Evolutionary conservation across 2,888 invertebrate species (phyloP), one percentile per base, ranked within the genome.

Genomic region (Drosophila niveifrons): DNA sequence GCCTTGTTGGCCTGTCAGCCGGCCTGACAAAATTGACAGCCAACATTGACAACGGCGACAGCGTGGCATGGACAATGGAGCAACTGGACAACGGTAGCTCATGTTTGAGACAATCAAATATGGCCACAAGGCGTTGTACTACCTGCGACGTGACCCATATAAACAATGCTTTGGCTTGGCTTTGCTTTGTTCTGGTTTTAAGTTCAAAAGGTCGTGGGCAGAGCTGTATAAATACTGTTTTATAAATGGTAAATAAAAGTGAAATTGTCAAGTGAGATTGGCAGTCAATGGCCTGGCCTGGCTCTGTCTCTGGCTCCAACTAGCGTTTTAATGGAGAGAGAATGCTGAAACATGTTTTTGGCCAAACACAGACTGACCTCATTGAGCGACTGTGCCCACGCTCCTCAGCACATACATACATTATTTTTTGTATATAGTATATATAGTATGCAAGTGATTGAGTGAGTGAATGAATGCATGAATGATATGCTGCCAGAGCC

Each of bases 1-100:
- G 67, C 72, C 83, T 88, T 84, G 87, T 89, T 57, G 66, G 87
- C 84, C 84, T 89, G 84, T 87, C 87, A 84, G 52, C 39, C 69
- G 50, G 70, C 72, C 87, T 87, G 84, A 78, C 89, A 89, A 89
- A 84, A 87, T 72, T 89, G 84, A 84, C 89, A 87, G 84, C 81
- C 87, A 84, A 84, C 89, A 89, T 87, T 83, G 89, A 86, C 89
- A 83, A 76, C 70, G 62, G 41, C 66, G 66, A 68, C 70, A 75
- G 46, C 39, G 51, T 63, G 70, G 67, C 68, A 59, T 61, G 56
- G 64, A 64, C 63, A 58, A 66, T 56, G 61, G 48, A 15, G 74
- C 28, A 36, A 28, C 46, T 62, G 80, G 65, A 66, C 84, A 87
- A 88, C 89, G 88, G 87, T 83, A 88, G 83, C 75, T 75, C 69